Evolutionary conservation across 1,140 invertebrate genomes (phyloP).

Genomic region (Dufourea novaeangliae): DNA sequence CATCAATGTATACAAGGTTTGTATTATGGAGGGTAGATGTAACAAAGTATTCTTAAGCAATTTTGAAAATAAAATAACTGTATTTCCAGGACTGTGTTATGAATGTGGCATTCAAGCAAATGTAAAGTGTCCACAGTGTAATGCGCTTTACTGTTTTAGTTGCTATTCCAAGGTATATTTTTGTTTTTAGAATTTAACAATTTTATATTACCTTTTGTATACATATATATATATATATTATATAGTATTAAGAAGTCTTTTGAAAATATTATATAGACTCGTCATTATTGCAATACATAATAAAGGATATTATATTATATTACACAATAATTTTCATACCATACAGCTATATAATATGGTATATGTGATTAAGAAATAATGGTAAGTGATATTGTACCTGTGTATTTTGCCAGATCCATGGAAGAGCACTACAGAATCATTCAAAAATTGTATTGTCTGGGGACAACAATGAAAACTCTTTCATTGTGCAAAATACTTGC

Average conservation of each 20-base stretch:
- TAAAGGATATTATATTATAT: not conserved
- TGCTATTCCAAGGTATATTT: conserved; percentile 73
- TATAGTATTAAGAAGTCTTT: not conserved
- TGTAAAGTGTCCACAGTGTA: conserved; percentile 67
- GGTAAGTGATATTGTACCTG: not conserved
- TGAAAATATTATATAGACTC: not conserved
- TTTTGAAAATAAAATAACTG: conserved; percentile 31
- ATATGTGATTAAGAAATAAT: not conserved
- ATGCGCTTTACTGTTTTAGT: conserved; percentile 62
- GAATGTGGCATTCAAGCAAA: conserved; percentile 67
- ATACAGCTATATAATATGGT: not conserved
- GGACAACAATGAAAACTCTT: not conserved
- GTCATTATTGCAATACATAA: conserved; percentile 1
- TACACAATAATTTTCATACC: not conserved
- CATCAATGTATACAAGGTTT: conserved; percentile 58
- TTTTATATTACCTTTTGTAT: too few species aligned
- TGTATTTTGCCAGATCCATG: conserved; percentile 65
- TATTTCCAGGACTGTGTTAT: conserved; percentile 66
- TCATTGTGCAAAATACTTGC: conserved; percentile 49
- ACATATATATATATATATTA: not conserved
- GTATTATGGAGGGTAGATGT: not conserved
- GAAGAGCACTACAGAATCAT: conserved; percentile 64
- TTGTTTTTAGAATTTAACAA: not conserved
- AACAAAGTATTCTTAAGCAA: not conserved
- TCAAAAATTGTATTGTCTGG: conserved; percentile 46